phyloP scores from a whole-genome alignment of 2,888 invertebrate species.

The Leptinotarsa juncta region DNA sequence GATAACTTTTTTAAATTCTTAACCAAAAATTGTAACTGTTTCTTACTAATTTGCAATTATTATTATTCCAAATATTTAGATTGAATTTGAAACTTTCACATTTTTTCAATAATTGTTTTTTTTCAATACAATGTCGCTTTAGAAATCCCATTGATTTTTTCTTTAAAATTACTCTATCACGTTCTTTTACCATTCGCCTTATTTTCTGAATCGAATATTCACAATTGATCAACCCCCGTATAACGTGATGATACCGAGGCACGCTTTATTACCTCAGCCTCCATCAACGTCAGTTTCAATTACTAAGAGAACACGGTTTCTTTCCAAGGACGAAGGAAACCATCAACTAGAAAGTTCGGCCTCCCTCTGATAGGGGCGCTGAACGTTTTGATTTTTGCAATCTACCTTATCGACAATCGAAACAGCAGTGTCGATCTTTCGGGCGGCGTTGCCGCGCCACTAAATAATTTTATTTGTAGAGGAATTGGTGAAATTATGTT shows the following conservation, averaged over 20 bases:
- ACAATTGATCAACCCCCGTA: constrained; percentile 27
- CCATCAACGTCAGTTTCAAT: constrained; percentile 21
- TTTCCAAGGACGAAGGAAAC: constrained; percentile 19
- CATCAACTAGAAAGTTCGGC: constrained; percentile 42
- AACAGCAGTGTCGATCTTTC: neutral
- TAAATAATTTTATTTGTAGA: neutral
- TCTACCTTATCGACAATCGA: constrained; percentile 34
- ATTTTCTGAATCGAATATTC: neutral
- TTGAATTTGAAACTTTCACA: no score
- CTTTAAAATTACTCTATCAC: neutral
- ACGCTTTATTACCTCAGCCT: constrained; percentile 2
- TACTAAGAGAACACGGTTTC: constrained; percentile 29
- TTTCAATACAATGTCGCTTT: no score
- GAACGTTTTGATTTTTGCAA: constrained; percentile 35
- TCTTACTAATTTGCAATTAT: no score
- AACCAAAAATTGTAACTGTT: no score
- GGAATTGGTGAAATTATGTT: neutral
- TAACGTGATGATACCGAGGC: neutral
- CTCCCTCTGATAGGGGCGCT: constrained; percentile 52
- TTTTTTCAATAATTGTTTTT: no score
- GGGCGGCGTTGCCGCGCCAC: neutral
- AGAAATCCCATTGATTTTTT: no score
- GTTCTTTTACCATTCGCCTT: neutral
- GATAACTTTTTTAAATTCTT: no score
- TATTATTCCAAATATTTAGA: no score